These are phyloP conservation scores for Protobothrops mucrosquamatus DNA, from an alignment of 2,113 vertebrate genomes.

Conservation along the genomic window DNA sequence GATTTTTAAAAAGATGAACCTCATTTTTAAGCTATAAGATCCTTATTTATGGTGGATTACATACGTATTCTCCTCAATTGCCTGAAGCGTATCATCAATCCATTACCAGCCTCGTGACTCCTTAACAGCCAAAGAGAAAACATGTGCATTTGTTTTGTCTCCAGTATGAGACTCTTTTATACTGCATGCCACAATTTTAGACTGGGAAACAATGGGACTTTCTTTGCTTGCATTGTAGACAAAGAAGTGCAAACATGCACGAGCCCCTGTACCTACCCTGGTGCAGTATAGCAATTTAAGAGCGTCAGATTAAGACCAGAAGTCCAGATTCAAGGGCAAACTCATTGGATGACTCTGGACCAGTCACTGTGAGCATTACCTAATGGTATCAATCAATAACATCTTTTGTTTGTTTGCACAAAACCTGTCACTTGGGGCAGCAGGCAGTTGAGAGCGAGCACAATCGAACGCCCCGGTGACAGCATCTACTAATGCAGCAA, in stretches of 20 bases:
- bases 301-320: background rate
- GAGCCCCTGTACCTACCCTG: background rate
- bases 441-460: background rate
- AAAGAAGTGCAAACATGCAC: background rate
- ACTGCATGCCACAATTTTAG: background rate
- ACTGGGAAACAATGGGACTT: background rate
- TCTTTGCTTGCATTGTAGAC: background rate
- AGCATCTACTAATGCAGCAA: background rate
- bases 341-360: background rate
- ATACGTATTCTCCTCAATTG: background rate
- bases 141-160: background rate
- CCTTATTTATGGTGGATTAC: background rate
- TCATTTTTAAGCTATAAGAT: background rate
- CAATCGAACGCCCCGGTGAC: background rate
- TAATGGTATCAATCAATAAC: background rate
- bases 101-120: background rate
- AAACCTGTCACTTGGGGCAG: background rate
- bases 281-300: background rate
- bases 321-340: background rate
- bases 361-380: background rate
- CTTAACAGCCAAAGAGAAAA: background rate
- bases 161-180: background rate
- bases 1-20: background rate
- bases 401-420: background rate
- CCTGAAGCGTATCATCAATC: background rate